These are phyloP conservation scores for Polypterus bichir DNA, from an alignment of 2,113 vertebrate species.

Conservation along the genomic window DNA sequence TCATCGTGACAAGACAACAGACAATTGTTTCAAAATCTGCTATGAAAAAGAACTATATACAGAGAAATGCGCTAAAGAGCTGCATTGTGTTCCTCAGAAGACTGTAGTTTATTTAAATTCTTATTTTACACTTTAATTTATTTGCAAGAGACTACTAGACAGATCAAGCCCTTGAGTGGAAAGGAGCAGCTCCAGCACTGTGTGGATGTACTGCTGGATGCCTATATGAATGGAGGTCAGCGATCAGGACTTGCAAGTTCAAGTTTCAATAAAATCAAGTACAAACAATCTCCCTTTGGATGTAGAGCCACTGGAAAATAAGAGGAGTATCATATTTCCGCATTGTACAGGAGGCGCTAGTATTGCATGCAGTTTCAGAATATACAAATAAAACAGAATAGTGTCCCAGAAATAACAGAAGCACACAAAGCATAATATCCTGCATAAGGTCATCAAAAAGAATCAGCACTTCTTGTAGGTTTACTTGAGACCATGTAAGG, in stretches of 20 bases:
- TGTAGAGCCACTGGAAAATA: conserved; percentile 41
- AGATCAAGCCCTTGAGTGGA: no score
- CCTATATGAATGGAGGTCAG: no score
- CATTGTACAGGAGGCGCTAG: conserved; percentile 54
- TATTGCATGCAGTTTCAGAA: conserved; percentile 64
- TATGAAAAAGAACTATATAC: conserved; percentile 50
- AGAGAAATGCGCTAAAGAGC: conserved; percentile 41
- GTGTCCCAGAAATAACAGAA: conserved; percentile 67
- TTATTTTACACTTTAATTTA: no score
- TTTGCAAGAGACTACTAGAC: no score
- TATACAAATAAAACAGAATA: conserved; percentile 45
- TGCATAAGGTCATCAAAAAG: conserved; percentile 73
- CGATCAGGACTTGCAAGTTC: conserved; percentile 5
- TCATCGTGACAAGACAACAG: conserved; percentile 82
- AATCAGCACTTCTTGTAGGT: conserved; percentile 62
- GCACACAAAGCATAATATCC: conserved; percentile 83
- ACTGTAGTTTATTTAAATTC: no score
- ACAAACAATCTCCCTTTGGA: conserved; percentile 37
- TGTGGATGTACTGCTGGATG: no score
- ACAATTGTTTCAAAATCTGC: conserved; percentile 51
- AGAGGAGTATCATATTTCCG: conserved; percentile 38
- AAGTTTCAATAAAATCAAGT: conserved; percentile 41
- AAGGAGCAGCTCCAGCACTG: no score
- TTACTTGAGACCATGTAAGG: conserved; percentile 89
- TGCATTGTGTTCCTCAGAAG: not conserved